Base-by-base conservation (phyloP, 2,797 vertebrate genomes). In the Zalophus californianus region DNA sequence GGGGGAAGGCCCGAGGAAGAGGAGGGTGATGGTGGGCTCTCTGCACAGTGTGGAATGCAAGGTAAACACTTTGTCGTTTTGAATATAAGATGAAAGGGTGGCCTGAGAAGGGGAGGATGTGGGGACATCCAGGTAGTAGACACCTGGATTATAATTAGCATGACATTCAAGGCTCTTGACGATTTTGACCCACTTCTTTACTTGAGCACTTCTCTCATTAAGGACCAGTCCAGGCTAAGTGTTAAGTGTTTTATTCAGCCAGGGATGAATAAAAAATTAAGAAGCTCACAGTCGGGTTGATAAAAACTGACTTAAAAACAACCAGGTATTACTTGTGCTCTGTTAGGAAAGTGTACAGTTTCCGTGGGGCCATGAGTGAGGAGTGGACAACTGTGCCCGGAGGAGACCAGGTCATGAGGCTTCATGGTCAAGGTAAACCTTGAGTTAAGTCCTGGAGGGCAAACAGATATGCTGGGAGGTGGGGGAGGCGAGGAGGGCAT, bases 221-320 rank as follows among this genome's bases (percentile, higher is more conserved):
- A 91, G 10, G 62, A 54, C 12, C 56, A 91, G 11, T 25, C 52
- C 35, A 73, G 32, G 54, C 5, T 52, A 85, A 88, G 27, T 88
- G 32, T 54, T 78, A 62, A 62, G 20, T 29, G 12, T 77, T 77
- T 77, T 77, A 77, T 48, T 77, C 15, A 77, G 50, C 15, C 4
- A 11, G 44, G 16, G 29, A 35, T 23, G 8, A 91, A 35, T 56
- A 48, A 73, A 95, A 66, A 56, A 78, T 60, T 80, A 66, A 73
- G 41, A 29, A 85, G 21, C 20, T 90, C 29, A 80, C 18, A 50
- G 50, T 72, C 50, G 18, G 5, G 38, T 35, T 62, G 87, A 70
- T 56, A 32, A 82, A 94, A 79, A 85, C 14, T 48, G 87, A 73
- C 41, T 94, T 96, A 48, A 13, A 92, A 96, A 90, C 56, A 93